These are phyloP conservation scores for Scophthalmus maximus DNA, from an alignment of 2,113 vertebrate genomes.

Conservation along the genomic window DNA sequence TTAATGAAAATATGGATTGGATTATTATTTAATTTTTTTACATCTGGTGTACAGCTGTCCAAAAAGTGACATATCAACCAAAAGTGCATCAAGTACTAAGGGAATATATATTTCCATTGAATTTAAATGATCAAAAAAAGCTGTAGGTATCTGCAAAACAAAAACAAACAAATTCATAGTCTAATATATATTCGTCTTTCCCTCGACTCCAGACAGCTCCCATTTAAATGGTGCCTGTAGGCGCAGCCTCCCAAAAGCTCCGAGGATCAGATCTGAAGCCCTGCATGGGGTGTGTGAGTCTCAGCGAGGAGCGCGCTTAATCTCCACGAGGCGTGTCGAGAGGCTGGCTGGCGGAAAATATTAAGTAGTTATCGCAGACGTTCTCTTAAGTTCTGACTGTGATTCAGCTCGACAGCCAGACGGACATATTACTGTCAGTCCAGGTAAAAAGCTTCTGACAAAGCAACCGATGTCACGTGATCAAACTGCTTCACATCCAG, in stretches of 20 bases:
- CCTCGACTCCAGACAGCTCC: slow-evolving; percentile 6
- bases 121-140: not conserved
- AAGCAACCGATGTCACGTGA: not conserved
- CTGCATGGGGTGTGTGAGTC: slow-evolving; percentile 22
- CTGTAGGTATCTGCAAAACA: not conserved
- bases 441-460: not conserved
- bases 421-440: not conserved
- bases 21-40: too few relatives aligned
- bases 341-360: not conserved
- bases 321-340: slow-evolving; percentile 23
- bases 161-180: not conserved
- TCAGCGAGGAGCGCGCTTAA: slow-evolving; percentile 24
- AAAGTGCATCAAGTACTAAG: too few relatives aligned
- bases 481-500: not conserved
- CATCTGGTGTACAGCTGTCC: too few relatives aligned
- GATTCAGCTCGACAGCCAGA: not conserved
- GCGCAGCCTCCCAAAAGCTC: slow-evolving; percentile 17
- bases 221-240: slow-evolving; percentile 5
- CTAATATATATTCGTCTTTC: too few relatives aligned
- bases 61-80: not conserved
- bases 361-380: slow-evolving; percentile 2
- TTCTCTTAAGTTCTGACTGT: slow-evolving; percentile 1
- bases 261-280: slow-evolving; percentile 27
- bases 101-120: too few relatives aligned
- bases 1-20: not conserved